These are phyloP conservation scores for Clupea harengus DNA, from an alignment of 2,113 vertebrate genomes.

Conservation along the genomic window DNA sequence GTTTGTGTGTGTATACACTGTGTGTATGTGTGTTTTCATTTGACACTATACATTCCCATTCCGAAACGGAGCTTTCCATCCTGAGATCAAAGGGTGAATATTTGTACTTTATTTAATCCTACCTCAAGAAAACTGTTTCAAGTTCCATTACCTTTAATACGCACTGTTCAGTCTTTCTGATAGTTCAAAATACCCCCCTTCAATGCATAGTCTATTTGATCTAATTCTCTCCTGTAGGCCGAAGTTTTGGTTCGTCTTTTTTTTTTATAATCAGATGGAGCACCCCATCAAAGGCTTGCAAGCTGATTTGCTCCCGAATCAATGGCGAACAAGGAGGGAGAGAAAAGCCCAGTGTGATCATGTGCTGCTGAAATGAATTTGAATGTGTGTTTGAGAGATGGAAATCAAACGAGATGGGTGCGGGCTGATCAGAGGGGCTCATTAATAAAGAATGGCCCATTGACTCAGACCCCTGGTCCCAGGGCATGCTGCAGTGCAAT, in stretches of 20 bases:
- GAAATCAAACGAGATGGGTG: slow-evolving; percentile 29
- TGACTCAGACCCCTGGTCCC: neutral
- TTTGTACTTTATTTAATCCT: slow-evolving; percentile 10
- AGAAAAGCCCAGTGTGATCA: slow-evolving; percentile 17
- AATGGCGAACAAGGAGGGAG: slow-evolving; percentile 17
- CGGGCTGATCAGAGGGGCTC: slow-evolving; percentile 28
- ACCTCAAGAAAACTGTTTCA: neutral
- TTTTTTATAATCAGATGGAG: neutral
- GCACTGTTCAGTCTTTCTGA: neutral
- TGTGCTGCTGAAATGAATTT: slow-evolving; percentile 29
- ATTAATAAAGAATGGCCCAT: slow-evolving; percentile 38
- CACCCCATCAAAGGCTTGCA: slow-evolving; percentile 24
- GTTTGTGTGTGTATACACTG: neutral
- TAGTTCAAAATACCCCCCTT: neutral
- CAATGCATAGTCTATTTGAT: slow-evolving; percentile 9
- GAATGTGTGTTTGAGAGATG: slow-evolving; percentile 28
- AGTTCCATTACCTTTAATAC: neutral
- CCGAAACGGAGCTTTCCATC: neutral
- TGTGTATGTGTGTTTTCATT: neutral
- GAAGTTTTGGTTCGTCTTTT: neutral
- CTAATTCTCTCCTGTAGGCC: neutral
- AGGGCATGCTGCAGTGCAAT: neutral
- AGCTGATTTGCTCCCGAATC: slow-evolving; percentile 22
- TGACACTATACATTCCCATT: neutral
- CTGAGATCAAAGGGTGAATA: neutral